Base-by-base conservation (phyloP, 1,140 invertebrate genomes). In the Cherax destructor region DNA sequence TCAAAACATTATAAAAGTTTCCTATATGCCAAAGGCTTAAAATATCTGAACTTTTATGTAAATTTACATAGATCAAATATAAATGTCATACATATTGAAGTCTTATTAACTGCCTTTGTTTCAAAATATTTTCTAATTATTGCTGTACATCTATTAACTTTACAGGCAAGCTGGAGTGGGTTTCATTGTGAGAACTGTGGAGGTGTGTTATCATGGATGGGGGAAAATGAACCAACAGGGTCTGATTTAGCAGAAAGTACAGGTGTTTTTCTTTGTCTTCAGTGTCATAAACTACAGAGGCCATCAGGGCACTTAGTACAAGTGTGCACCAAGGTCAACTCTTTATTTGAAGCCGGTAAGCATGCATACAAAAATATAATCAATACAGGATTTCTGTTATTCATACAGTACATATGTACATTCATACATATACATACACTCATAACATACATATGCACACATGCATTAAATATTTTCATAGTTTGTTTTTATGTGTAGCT, bases 81-180 rank as follows among this genome's bases (percentile, higher is more conserved):
- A 41, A 41, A 41, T 41, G 30, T 41, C 30, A 41, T 41, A 41
- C 30, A 41, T 41, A 41, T 41, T 41, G 30, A 41, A 41, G 30
- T 41, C 30, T 41, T 41, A 41, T 41, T 41, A 41, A 41, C 30
- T 41, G 30, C 30, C 30, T 41, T 41, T 41, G 1, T 69, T 69
- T 69, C 61, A 16, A 13, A 69, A 13, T 69, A 69, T 69, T 18
- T 69, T 69, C 16, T 18, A 21, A 18, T 18, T 16, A 16, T 69
- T 69, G 65, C 1, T 69, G 16, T 74, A 24, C 6, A 74, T 5
- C 9, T 74, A 6, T 1, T 74, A 30, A 74, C 30, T 10, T 74
- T 74, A 30, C 95, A 94, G 81, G 81, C 81, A 41, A 47, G 30
- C 41, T 83, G 81, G 81, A 83, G 61, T 83, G 81, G 81, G 11